These are phyloP conservation scores for Synergus gifuensis DNA, from an alignment of 2,888 invertebrate species.

Conservation along the genomic window DNA sequence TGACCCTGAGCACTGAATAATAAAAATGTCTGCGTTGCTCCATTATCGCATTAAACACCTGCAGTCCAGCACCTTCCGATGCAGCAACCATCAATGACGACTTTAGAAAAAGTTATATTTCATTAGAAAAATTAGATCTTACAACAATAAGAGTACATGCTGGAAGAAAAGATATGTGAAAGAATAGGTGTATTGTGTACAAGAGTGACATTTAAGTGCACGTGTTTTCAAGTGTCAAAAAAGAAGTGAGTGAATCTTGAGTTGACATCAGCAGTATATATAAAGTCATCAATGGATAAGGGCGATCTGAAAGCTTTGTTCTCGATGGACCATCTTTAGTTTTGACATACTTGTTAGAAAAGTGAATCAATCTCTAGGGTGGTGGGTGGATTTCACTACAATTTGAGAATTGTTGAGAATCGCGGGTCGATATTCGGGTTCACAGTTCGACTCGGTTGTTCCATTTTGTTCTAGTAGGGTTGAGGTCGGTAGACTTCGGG, in stretches of 20 bases:
- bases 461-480: slow-evolving; percentile 8
- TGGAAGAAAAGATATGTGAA: neutral
- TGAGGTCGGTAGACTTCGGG: slow-evolving; percentile 35
- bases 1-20: slow-evolving; percentile 41
- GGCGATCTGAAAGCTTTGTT: neutral
- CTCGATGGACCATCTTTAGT: neutral
- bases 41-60: slow-evolving; percentile 27
- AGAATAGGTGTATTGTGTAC: neutral
- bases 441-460: slow-evolving; percentile 26
- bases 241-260: slow-evolving; percentile 16
- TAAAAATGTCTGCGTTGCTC: slow-evolving; percentile 40
- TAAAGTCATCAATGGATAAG: neutral
- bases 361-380: neutral
- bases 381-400: slow-evolving; percentile 11
- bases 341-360: neutral
- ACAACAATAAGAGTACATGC: neutral
- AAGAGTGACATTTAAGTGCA: slow-evolving; percentile 24
- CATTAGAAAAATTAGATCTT: neutral
- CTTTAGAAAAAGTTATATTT: neutral
- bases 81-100: slow-evolving; percentile 1
- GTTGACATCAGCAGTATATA: neutral
- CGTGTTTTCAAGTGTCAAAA: slow-evolving; percentile 32
- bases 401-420: slow-evolving; percentile 23
- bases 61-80: slow-evolving; percentile 13
- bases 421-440: slow-evolving; percentile 32